A percentile compares a stretch with the other conserved stretches of the same genome.
Conservation (phyloP, 2,888 invertebrate genomes). For the Drosophila multiciliata region DNA sequence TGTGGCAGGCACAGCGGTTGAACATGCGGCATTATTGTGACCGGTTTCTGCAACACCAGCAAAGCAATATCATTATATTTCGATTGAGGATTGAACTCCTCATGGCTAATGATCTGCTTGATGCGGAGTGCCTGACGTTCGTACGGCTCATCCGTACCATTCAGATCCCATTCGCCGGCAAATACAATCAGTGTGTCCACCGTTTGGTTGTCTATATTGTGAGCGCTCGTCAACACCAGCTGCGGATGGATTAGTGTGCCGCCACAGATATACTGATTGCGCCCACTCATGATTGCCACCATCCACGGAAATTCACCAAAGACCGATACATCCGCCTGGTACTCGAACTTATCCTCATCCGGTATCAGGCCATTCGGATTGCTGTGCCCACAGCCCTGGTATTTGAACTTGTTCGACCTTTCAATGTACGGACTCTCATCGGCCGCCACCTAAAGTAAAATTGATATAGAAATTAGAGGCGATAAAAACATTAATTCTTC, state of each 20-base stretch:
- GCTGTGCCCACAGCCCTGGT: slow-evolving; percentile 88
- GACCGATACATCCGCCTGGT: slow-evolving; percentile 86
- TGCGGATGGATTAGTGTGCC: slow-evolving; percentile 91
- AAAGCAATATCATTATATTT: slow-evolving; percentile 91
- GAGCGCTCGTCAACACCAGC: slow-evolving; percentile 92
- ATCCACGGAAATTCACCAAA: slow-evolving; percentile 95
- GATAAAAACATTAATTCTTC: neutral
- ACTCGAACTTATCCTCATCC: slow-evolving; percentile 87
- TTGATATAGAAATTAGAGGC: too few species aligned
- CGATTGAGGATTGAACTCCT: slow-evolving; percentile 87
- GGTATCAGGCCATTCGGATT: slow-evolving; percentile 90
- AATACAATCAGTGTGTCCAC: slow-evolving; percentile 85
- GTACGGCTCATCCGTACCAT: slow-evolving; percentile 88
- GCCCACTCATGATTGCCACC: slow-evolving; percentile 86
- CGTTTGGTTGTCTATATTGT: slow-evolving; percentile 86
- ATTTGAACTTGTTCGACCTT: slow-evolving; percentile 44
- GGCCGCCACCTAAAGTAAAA: slow-evolving; percentile 28
- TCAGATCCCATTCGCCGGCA: slow-evolving; percentile 93
- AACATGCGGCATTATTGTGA: slow-evolving; percentile 88
- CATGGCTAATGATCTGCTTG: slow-evolving; percentile 72
- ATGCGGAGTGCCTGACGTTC: slow-evolving; percentile 89
- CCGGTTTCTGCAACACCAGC: slow-evolving; percentile 87
- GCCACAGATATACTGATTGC: slow-evolving; percentile 89
- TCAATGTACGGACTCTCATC: slow-evolving; percentile 42
- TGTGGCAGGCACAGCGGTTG: slow-evolving; percentile 89